These are phyloP conservation scores for Mohoua ochrocephala DNA, from an alignment of 2,113 vertebrate genomes.

Conservation along the genomic window DNA sequence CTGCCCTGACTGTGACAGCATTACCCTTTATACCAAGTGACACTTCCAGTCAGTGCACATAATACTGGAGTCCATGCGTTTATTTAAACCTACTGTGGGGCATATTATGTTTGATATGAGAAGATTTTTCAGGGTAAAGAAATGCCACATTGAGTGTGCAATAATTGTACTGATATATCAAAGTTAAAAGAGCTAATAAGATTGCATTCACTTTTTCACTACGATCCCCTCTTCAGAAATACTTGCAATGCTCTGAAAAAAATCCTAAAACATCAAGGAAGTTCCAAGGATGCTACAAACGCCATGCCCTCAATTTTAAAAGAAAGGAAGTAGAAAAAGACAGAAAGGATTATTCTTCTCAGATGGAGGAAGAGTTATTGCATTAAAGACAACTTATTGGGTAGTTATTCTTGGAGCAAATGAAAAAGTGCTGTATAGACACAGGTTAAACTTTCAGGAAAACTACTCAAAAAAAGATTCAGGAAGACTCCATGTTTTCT, in stretches of 20 bases:
- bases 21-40: neutral
- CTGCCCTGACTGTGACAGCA: neutral
- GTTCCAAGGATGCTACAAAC: neutral
- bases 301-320: neutral
- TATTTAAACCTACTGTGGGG: conserved; percentile 2
- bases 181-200: neutral
- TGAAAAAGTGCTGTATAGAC: neutral
- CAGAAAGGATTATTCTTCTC: neutral
- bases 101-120: neutral
- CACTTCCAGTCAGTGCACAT: neutral
- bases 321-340: neutral
- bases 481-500: neutral
- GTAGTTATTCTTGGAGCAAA: neutral
- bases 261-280: neutral
- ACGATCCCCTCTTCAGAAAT: neutral
- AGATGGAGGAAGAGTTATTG: neutral
- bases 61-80: neutral
- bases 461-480: neutral
- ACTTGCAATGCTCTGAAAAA: neutral
- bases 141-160: neutral
- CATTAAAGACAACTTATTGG: neutral
- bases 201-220: neutral
- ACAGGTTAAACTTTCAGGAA: neutral
- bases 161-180: neutral
- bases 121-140: neutral